Evolutionary conservation across 2,797 vertebrate genomes (phyloP).

Genomic region (Valencia hispanica): DNA sequence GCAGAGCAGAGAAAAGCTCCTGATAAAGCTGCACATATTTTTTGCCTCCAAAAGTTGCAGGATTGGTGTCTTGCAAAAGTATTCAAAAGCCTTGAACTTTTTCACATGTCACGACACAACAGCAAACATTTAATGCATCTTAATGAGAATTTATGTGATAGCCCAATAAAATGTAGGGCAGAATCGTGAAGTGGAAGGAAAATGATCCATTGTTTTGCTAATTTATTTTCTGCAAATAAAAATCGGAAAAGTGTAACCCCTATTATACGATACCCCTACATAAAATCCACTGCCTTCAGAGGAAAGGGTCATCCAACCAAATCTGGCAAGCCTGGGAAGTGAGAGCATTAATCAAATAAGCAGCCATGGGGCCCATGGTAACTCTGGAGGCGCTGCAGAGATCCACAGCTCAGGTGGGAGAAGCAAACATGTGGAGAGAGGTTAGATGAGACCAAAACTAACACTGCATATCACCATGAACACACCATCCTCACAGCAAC

Average conservation of each 20-base stretch:
- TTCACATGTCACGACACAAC: background rate
- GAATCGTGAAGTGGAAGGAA: background rate
- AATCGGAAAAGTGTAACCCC: background rate
- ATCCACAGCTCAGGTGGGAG: background rate
- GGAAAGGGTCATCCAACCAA: background rate
- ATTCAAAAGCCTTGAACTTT: background rate
- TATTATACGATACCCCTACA: background rate
- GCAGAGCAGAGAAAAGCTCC: conserved; percentile 13
- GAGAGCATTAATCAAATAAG: background rate
- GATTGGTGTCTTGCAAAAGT: background rate
- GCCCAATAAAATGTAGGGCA: background rate
- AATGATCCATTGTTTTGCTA: background rate
- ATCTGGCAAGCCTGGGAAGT: background rate
- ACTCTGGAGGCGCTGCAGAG: background rate
- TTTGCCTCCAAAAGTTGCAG: conserved; percentile 53
- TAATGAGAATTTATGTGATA: background rate
- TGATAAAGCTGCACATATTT: conserved; percentile 12
- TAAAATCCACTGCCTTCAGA: background rate
- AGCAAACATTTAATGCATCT: background rate
- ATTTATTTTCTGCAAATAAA: background rate
- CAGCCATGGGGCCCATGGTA: background rate
- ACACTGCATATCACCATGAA: background rate
- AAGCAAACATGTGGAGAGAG: background rate
- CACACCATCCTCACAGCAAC: background rate
- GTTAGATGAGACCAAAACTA: background rate